phyloP scores from a whole-genome alignment of 2,797 vertebrate genomes.

The Enteromius unitaeniatus region DNA sequence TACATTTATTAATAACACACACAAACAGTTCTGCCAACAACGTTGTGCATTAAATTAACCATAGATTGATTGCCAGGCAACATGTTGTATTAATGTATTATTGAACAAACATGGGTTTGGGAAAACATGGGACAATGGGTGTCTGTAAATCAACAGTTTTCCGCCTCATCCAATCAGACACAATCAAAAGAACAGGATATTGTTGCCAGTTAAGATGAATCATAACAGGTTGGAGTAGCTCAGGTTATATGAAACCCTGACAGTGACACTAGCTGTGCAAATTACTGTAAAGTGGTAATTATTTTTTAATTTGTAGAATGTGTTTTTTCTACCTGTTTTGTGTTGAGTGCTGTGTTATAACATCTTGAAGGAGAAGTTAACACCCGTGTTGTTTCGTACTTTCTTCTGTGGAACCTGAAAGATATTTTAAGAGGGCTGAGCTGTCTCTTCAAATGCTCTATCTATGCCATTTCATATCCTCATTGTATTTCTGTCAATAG shows the following conservation, averaged over 20 bases:
- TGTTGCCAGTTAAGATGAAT: neutral
- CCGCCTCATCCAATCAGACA: neutral
- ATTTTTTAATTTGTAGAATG: neutral
- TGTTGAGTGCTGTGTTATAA: neutral
- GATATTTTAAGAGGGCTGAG: neutral
- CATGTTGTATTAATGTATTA: neutral
- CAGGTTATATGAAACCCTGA: conserved; percentile 3
- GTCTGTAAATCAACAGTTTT: conserved; percentile 1
- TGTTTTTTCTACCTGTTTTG: conserved; percentile 16
- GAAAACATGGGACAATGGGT: conserved; percentile 23
- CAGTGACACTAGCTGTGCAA: neutral
- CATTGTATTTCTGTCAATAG: conserved; percentile 7
- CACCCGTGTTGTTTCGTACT: neutral
- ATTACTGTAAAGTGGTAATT: conserved; percentile 14
- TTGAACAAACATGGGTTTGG: neutral
- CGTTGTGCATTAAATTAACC: conserved; percentile 5
- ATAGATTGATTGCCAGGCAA: conserved; percentile 11
- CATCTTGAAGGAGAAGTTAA: neutral
- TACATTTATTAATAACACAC: neutral
- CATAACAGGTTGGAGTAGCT: neutral
- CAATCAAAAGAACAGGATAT: neutral
- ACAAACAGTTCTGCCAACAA: conserved; percentile 8
- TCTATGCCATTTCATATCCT: neutral
- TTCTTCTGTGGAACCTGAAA: neutral
- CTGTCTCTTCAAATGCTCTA: neutral